Conservation (phyloP, 2,113 vertebrate genomes). For the Podilymbus podiceps region DNA sequence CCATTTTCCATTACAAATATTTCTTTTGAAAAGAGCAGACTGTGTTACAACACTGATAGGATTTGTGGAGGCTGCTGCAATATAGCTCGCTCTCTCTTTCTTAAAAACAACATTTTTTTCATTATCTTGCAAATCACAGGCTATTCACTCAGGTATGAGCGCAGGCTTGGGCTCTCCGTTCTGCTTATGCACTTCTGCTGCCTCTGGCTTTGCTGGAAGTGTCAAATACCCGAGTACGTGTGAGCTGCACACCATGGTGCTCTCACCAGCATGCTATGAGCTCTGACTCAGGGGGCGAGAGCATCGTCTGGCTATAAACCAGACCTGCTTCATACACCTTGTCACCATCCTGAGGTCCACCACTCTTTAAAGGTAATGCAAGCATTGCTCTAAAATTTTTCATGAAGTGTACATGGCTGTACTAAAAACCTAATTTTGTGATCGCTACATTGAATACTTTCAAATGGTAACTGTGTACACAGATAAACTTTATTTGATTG, state of each 20-base stretch:
- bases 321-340: not conserved
- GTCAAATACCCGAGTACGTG: not conserved
- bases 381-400: not conserved
- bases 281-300: not conserved
- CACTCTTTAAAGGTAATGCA: not conserved
- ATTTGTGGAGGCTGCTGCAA: not conserved
- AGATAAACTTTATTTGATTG: not conserved
- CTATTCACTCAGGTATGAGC: not conserved
- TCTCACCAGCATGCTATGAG: not conserved
- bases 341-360: not conserved
- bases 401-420: not conserved
- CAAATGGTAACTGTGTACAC: not conserved
- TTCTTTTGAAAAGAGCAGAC: not conserved
- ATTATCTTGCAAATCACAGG: not conserved
- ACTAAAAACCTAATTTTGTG: not conserved
- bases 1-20: not conserved
- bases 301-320: not conserved
- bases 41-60: not conserved
- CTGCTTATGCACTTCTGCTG: not conserved
- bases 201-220: not conserved
- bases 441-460: not conserved
- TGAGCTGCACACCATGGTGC: not conserved
- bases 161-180: not conserved
- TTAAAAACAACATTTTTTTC: not conserved
- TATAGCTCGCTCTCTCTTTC: rapidly evolving